Base-by-base conservation (phyloP, 1,140 invertebrate genomes). In the Scaptomyza montana region DNA sequence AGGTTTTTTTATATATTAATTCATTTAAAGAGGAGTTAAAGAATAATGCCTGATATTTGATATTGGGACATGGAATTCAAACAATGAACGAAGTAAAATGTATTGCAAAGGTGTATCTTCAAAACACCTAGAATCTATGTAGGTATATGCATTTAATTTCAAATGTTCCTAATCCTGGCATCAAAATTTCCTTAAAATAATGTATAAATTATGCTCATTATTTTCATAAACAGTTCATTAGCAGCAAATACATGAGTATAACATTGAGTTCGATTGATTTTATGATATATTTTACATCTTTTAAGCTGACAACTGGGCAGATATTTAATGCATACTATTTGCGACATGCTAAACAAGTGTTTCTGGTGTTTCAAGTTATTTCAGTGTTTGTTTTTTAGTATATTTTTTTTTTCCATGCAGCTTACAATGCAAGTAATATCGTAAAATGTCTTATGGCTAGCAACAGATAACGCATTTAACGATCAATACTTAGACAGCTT, bases 391-490 rank as follows among this genome's bases (percentile, higher is more conserved):
- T 39, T 45, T 16, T 16, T 16, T 16, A 0, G 16, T 16, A 16
- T 16, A 1, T 16, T 16, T 16, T 16, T 16, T 16, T 16, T 16
- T 16, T 16, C 16, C 16, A 16, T 60, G 33, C 74, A 73, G 70
- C 69, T 76, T 72, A 78, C 82, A 86, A 73, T 81, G 74, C 77
- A 78, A 82, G 63, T 82, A 87, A 82, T 86, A 81, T 73, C 82
- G 62, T 86, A 87, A 86, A 86, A 82, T 86, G 75, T 67, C 82
- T 73, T 86, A 87, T 82, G 78, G 78, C 82, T 87, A 78, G 87
- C 82, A 82, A 80, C 82, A 86, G 82, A 86, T 82, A 86, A 78
- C 75, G 76, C 84, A 74, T 87, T 89, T 87, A 87, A 87, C 81
- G 82, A 87, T 89, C 81, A 65, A 73, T 77, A 74, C 79, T 74